phyloP scores from a whole-genome alignment of 2,888 invertebrate genomes.

The Cephus runcator region DNA sequence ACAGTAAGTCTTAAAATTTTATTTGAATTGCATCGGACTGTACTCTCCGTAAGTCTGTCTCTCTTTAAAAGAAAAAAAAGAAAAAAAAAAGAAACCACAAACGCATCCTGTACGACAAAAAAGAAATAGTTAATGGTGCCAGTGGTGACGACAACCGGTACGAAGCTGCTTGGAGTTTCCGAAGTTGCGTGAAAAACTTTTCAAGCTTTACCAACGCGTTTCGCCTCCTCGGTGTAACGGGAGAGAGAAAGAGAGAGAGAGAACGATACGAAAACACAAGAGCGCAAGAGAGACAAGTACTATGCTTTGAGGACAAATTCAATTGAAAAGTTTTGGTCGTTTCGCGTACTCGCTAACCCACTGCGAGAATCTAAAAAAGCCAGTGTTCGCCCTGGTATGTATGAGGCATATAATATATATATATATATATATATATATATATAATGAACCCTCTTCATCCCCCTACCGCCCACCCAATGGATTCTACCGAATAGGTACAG shows the following conservation, averaged over 20 bases:
- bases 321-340: not conserved
- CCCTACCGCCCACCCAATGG: not conserved
- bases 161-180: not conserved
- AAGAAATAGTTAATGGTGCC: not conserved
- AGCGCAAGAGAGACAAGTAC: not conserved
- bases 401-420: too few relatives aligned
- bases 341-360: not conserved
- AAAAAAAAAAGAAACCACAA: not conserved
- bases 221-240: not conserved
- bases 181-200: not conserved
- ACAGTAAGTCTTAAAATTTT: not conserved
- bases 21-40: not conserved
- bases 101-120: not conserved
- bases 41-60: not conserved
- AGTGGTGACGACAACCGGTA: not conserved
- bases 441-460: too few relatives aligned
- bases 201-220: not conserved
- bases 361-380: not conserved
- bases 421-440: not conserved
- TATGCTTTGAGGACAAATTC: not conserved
- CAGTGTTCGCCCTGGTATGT: not conserved
- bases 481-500: not conserved
- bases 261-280: not conserved
- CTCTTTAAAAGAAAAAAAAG: not conserved
- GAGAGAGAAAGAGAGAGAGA: not conserved